Percentiles rank a stretch among this genome's conserved stretches.
Evolutionary conservation across 2,888 invertebrate genomes (phyloP).

Genomic region (Entomobrya multifasciata): DNA sequence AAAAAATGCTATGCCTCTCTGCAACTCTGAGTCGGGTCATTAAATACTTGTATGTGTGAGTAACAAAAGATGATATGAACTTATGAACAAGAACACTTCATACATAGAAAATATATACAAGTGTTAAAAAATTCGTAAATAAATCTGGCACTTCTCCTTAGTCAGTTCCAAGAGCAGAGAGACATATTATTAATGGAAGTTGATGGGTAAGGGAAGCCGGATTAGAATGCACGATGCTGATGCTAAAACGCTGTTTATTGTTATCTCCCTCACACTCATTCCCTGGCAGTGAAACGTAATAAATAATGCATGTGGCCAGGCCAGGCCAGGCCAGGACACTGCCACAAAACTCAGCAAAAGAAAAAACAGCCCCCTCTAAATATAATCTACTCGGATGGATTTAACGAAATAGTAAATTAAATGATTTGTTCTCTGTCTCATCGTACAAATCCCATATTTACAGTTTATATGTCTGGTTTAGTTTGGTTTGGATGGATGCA

Average conservation of each 20-base stretch:
- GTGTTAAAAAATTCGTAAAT: background rate
- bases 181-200: background rate
- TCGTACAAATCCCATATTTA: background rate
- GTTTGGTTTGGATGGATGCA: background rate
- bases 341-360: background rate
- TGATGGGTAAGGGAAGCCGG: background rate
- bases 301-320: conserved; percentile 33
- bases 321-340: no score
- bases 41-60: background rate
- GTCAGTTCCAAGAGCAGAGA: background rate
- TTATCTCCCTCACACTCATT: background rate
- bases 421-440: background rate
- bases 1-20: conserved; percentile 1
- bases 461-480: background rate
- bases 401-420: conserved; percentile 8
- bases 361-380: background rate
- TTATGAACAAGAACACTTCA: background rate
- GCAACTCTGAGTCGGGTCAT: conserved; percentile 1
- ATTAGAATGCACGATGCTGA: background rate
- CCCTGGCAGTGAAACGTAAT: conserved; percentile 16
- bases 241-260: conserved; percentile 12
- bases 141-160: background rate
- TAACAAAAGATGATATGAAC: conserved; percentile 9
- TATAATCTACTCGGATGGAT: conserved; percentile 10
- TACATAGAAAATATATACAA: conserved; percentile 3